Evolutionary conservation across 35 echinoderm and acorn worm species (phyloP).

Genomic region (Acanthaster planci): DNA sequence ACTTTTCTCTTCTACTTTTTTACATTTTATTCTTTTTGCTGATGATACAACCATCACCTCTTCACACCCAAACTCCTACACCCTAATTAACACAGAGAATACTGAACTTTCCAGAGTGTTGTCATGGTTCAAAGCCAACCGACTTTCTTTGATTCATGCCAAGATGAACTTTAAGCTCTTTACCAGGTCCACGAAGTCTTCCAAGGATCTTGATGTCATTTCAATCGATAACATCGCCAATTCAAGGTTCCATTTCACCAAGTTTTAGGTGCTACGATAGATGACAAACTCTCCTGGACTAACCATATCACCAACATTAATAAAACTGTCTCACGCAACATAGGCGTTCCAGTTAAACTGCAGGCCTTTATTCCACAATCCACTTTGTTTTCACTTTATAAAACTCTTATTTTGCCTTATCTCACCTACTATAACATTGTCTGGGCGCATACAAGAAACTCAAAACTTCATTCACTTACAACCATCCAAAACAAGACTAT

Average conservation of each 20-base stretch:
- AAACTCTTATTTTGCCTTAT: conserved; percentile 9
- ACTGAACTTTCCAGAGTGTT: background rate
- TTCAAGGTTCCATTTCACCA: background rate
- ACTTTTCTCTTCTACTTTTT: background rate
- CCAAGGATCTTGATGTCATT: background rate
- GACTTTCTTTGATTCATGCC: background rate
- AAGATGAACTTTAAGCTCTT: background rate
- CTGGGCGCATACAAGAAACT: background rate
- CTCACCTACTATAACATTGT: background rate
- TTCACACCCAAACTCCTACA: background rate
- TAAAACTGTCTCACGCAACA: background rate
- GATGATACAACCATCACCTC: background rate
- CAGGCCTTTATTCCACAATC: background rate
- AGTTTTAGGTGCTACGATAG: background rate
- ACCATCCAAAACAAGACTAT: background rate
- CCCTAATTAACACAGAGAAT: background rate
- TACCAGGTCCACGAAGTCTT: background rate
- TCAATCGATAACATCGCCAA: background rate
- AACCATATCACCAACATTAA: background rate
- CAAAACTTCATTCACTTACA: background rate
- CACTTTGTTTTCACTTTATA: background rate
- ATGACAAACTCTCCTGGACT: conserved; percentile 6
- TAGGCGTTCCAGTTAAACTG: background rate
- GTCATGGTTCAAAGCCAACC: background rate
- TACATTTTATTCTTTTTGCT: conserved; percentile 31